Conservation (phyloP, 2,888 invertebrate genomes). For the Drosophila monieri region DNA sequence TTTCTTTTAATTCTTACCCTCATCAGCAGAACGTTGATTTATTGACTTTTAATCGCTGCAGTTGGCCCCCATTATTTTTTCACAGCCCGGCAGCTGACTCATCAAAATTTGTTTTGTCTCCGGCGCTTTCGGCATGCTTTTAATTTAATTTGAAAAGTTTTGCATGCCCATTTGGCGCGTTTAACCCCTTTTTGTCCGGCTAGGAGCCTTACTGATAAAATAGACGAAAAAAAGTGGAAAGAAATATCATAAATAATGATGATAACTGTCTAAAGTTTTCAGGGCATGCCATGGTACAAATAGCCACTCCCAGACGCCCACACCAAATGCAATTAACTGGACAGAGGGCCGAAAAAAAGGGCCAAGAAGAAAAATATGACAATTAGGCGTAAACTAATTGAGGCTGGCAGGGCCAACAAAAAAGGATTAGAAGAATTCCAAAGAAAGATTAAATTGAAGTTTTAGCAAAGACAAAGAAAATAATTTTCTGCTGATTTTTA, state of each 20-base stretch:
- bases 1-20: constrained; percentile 53
- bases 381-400: constrained; percentile 52
- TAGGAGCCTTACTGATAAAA: constrained; percentile 21
- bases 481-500: background rate
- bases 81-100: constrained; percentile 70
- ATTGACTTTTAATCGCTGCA: constrained; percentile 78
- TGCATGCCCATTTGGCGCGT: constrained; percentile 73
- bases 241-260: constrained; percentile 76
- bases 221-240: constrained; percentile 44
- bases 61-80: constrained; percentile 30
- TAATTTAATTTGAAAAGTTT: constrained; percentile 81
- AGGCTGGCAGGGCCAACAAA: constrained; percentile 20
- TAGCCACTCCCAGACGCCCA: constrained; percentile 44
- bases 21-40: constrained; percentile 72
- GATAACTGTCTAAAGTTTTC: constrained; percentile 68
- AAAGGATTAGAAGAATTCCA: constrained; percentile 10
- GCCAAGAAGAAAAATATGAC: constrained; percentile 44
- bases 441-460: background rate
- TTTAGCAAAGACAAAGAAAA: background rate
- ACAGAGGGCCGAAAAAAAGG: constrained; percentile 4
- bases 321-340: constrained; percentile 52
- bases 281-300: constrained; percentile 38
- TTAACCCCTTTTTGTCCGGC: constrained; percentile 68
- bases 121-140: constrained; percentile 69
- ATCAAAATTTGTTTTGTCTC: constrained; percentile 75